These are phyloP conservation scores for Solenopsis fugax DNA, from an alignment of 1,140 invertebrate species.

Conservation along the genomic window DNA sequence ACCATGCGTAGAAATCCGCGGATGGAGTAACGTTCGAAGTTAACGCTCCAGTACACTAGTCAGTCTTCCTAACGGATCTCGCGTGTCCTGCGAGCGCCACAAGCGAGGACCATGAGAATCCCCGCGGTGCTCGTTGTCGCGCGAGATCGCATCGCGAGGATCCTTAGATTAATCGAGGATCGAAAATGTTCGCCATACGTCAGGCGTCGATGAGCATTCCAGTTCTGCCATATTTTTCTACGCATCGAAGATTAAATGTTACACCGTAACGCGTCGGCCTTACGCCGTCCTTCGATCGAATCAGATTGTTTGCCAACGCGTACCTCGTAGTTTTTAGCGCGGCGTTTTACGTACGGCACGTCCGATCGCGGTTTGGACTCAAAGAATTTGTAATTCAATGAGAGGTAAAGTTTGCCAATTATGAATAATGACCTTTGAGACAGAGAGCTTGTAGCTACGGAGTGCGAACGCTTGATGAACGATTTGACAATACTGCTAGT, in stretches of 20 bases:
- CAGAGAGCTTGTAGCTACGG: not conserved
- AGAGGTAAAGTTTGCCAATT: conserved; percentile 25
- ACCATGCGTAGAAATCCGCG: not conserved
- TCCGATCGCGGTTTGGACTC: not conserved
- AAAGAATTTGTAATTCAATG: conserved; percentile 51
- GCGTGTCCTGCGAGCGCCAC: conserved; percentile 46
- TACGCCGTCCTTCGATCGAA: conserved; percentile 10
- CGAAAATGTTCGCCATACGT: conserved; percentile 15
- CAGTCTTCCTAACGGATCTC: conserved; percentile 68
- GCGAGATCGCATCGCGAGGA: conserved; percentile 29
- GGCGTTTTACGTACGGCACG: not conserved
- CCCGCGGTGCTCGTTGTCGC: not conserved
- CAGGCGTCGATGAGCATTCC: conserved; percentile 45
- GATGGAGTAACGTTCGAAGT: conserved; percentile 46
- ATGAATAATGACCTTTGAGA: conserved; percentile 13
- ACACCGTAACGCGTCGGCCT: not conserved
- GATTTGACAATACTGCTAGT: conserved; percentile 1
- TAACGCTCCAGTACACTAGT: conserved; percentile 73
- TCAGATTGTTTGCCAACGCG: conserved; percentile 26
- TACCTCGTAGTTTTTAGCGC: conserved; percentile 41
- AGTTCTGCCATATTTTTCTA: conserved; percentile 53
- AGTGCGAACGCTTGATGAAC: conserved; percentile 1
- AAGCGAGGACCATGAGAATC: not conserved
- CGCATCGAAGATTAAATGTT: not conserved
- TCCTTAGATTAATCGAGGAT: conserved; percentile 24